Conservation (phyloP, 2,113 vertebrate species). For the Perca fluviatilis region DNA sequence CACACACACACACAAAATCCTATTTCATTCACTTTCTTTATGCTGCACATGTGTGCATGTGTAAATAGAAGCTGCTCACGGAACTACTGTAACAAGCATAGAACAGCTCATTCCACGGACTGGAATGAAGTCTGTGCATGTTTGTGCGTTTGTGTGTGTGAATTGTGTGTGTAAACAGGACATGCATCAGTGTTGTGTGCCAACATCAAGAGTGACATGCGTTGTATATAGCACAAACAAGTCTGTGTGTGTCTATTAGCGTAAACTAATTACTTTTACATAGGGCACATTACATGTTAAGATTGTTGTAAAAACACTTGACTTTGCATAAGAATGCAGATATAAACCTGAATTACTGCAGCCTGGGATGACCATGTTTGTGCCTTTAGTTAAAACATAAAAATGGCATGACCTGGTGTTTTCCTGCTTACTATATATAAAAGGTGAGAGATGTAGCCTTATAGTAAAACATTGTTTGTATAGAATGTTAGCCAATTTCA, state of each 20-base stretch:
- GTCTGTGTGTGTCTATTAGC: conserved; percentile 16
- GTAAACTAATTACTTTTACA: conserved; percentile 18
- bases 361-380: background rate
- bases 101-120: conserved; percentile 50
- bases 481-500: background rate
- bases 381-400: background rate
- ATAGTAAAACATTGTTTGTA: background rate
- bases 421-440: no score
- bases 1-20: conserved; percentile 9
- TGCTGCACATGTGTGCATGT: conserved; percentile 19
- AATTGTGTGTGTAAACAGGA: background rate
- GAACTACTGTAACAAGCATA: conserved; percentile 58
- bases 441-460: background rate
- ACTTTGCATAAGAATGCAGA: background rate
- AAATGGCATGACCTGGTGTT: background rate
- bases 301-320: background rate
- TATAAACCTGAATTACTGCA: background rate
- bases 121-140: background rate
- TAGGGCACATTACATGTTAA: background rate
- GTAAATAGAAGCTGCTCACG: conserved; percentile 39
- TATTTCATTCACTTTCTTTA: conserved; percentile 51
- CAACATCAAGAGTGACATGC: conserved; percentile 13
- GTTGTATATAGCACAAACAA: background rate
- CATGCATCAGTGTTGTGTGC: background rate
- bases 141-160: background rate